Evolutionary conservation across 1,140 invertebrate genomes (phyloP), one percentile per base, ranked within the genome.

Genomic region (Pseudomyrmex flavicornis): DNA sequence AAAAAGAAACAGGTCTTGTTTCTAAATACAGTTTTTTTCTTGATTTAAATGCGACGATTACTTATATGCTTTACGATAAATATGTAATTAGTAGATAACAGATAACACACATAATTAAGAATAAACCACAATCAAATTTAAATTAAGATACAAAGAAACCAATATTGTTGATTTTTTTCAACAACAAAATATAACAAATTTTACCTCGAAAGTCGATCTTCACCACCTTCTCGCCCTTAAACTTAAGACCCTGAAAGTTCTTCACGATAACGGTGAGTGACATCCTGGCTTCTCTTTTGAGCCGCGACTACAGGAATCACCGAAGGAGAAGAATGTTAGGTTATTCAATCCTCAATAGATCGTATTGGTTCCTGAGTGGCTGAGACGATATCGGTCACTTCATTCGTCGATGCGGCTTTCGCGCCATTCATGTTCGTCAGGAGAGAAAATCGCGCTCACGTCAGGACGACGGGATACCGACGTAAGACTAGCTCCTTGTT

Each of bases 201-300:
- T 95, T 95, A 97, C 96, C 96, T 94, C 96, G 94, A 88, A 96
- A 97, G 82, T 96, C 96, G 72, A 96, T 92, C 84, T 95, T 95
- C 59, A 95, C 95, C 77, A 95, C 94, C 88, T 96, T 96, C 80
- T 96, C 96, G n/a, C 95, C 95, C 87, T 95, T 96, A 88, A 93
- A 95, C 89, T 95, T 96, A 13, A 96, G 90, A 44, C 96, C 93
- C 91, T 96, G 95, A 86, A 96, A 96, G 69, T 96, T 95, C 90
- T 96, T 95, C 15, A 97, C 88, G 87, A 94, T 95, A 4, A 96
- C 95, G 9, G 95, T 93, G 17, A 97, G 94, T 70, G 96, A 95
- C 96, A 97, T 97, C 35, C 62, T 85, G 2, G 15, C 1, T 26
- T 1, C 9, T 8, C 10, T 17, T 4, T 12, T 35, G 54, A 10